These are phyloP conservation scores for Rhopilema esculentum DNA, from an alignment of 30 jellyfish, hydroid and myxozoan species.

Conservation along the genomic window DNA sequence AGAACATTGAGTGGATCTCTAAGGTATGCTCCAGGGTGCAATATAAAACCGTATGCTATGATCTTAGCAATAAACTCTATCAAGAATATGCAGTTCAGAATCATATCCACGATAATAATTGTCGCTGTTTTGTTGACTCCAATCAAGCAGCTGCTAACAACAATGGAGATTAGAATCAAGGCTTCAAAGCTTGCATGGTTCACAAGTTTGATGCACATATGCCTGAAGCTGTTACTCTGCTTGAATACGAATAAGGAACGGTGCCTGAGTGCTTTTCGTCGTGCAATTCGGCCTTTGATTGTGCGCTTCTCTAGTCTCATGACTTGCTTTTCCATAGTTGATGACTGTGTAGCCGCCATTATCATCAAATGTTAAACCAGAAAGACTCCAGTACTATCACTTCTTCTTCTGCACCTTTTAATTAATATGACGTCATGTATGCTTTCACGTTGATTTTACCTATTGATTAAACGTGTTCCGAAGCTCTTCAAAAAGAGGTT, in stretches of 20 bases:
- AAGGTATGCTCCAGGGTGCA: conserved; percentile 67
- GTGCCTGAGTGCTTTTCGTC: conserved; percentile 39
- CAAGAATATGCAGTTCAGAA: conserved; percentile 37
- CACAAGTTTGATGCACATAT: conserved; percentile 31
- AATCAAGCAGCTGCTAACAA: conserved; percentile 61
- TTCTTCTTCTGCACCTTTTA: too few species aligned
- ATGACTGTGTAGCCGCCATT: not conserved
- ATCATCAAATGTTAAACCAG: too few species aligned
- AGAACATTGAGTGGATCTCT: conserved; percentile 80
- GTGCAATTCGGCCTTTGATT: conserved; percentile 7
- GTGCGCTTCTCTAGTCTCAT: not conserved
- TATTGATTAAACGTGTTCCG: too few species aligned
- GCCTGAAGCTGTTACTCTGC: conserved; percentile 48
- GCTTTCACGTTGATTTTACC: too few species aligned
- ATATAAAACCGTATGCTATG: conserved; percentile 74
- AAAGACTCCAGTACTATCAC: too few species aligned
- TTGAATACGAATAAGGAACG: conserved; percentile 62
- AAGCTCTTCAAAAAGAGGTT: too few species aligned
- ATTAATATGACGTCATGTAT: not conserved
- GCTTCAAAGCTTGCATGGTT: conserved; percentile 34
- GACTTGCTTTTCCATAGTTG: not conserved
- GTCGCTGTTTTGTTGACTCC: not conserved
- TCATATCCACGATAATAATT: conserved; percentile 14
- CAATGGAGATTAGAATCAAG: conserved; percentile 17
- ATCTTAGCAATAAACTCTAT: conserved; percentile 69